Percentiles rank a stretch among this genome's conserved stretches.
Conservation (phyloP, 2,113 vertebrate species). For the Origma solitaria region DNA sequence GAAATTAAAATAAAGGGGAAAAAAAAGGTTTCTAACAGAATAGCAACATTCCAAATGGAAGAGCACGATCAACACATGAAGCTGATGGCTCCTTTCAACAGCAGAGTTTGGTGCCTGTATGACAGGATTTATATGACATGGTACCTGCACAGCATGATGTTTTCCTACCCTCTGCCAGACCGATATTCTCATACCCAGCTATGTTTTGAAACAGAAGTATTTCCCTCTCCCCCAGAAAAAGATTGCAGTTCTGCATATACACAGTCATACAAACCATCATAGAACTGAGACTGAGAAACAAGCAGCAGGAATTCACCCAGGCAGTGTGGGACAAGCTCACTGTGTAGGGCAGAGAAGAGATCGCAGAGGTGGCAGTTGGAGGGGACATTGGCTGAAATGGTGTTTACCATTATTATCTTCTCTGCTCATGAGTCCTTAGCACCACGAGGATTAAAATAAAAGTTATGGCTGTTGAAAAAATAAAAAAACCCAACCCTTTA, state of each 20-base stretch:
- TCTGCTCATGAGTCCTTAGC: background rate
- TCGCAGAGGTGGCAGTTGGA: background rate
- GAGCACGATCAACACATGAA: background rate
- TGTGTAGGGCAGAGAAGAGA: background rate
- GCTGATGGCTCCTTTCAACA: background rate
- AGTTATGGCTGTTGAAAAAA: background rate
- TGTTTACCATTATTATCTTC: background rate
- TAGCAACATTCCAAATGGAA: background rate
- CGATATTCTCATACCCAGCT: background rate
- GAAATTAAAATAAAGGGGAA: rapidly evolving
- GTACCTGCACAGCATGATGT: background rate
- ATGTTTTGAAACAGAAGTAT: background rate
- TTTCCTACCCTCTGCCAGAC: background rate
- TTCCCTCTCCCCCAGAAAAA: background rate
- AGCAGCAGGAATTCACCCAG: background rate
- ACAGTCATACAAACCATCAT: background rate
- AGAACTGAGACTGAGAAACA: background rate
- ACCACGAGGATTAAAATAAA: background rate
- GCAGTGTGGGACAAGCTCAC: background rate
- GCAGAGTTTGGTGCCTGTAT: rapidly evolving
- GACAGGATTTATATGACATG: background rate
- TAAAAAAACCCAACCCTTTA: background rate
- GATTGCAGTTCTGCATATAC: background rate
- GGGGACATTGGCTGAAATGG: background rate
- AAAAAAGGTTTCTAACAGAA: background rate